Evolutionary conservation across 2,797 vertebrate genomes (phyloP).

Genomic region (Enteromius thamalakanensis): DNA sequence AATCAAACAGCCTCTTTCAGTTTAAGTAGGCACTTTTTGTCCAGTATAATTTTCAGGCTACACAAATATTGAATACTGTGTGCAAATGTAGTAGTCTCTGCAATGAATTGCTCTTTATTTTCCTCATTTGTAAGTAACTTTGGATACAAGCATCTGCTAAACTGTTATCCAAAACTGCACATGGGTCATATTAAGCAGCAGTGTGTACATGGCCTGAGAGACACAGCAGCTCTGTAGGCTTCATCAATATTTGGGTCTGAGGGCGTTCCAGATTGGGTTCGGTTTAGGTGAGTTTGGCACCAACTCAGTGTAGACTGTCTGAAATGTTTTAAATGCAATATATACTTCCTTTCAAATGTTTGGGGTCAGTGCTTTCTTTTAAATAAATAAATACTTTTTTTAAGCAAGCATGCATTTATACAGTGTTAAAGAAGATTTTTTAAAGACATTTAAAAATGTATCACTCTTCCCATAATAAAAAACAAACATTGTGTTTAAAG

Average conservation of each 20-base stretch:
- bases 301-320: constrained; percentile 61
- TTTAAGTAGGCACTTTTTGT: background rate
- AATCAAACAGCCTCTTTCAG: background rate
- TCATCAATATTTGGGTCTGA: background rate
- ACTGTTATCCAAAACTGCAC: background rate
- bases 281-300: constrained; percentile 62
- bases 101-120: background rate
- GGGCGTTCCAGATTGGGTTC: constrained; percentile 77
- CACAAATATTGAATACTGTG: background rate
- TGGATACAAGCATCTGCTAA: background rate
- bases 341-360: background rate
- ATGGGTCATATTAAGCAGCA: constrained; percentile 3
- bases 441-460: background rate
- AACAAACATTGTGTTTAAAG: background rate
- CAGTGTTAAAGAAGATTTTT: background rate
- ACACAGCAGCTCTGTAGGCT: background rate
- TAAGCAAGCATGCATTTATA: background rate
- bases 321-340: background rate
- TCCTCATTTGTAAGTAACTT: background rate
- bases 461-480: too few relatives aligned
- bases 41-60: background rate
- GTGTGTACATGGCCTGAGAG: constrained; percentile 23
- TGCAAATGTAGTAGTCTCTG: background rate
- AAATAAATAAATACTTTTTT: background rate
- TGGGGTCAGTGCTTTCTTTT: background rate